These are phyloP conservation scores for Pseudomyrmex gracilis DNA, from an alignment of 1,140 invertebrate species.

Conservation along the genomic window DNA sequence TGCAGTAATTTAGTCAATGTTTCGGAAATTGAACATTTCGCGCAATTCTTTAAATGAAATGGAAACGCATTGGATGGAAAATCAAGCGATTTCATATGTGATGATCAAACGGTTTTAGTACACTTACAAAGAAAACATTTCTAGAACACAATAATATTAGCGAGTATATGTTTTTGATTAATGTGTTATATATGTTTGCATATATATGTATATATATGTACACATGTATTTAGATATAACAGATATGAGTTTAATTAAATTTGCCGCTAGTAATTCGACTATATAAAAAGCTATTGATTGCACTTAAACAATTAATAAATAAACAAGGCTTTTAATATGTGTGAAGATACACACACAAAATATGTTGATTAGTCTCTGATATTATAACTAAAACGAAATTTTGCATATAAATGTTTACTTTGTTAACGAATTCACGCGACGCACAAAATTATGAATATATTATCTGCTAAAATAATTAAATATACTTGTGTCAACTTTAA, in stretches of 20 bases:
- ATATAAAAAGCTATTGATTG: slow-evolving; percentile 25
- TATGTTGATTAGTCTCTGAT: slow-evolving; percentile 9
- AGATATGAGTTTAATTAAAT: slow-evolving; percentile 17
- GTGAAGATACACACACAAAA: not conserved
- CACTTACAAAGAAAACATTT: slow-evolving; percentile 36
- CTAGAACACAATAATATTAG: slow-evolving; percentile 28
- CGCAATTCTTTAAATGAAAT: slow-evolving; percentile 40
- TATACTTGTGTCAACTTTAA: not conserved
- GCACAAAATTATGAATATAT: slow-evolving; percentile 19
- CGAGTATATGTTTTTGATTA: no score
- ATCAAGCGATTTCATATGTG: slow-evolving; percentile 43
- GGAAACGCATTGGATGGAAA: slow-evolving; percentile 50
- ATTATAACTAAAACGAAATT: not conserved
- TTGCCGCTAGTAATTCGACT: not conserved
- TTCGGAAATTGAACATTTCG: slow-evolving; percentile 45
- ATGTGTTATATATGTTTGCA: no score
- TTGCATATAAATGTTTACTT: not conserved
- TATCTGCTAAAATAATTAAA: slow-evolving; percentile 16
- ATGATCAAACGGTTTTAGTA: slow-evolving; percentile 53
- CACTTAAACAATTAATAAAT: slow-evolving; percentile 43
- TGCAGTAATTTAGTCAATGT: slow-evolving; percentile 45
- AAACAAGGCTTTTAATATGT: not conserved
- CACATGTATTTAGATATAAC: slow-evolving; percentile 19
- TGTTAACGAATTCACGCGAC: slow-evolving; percentile 14
- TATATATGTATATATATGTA: not conserved